A percentile compares a stretch with the other conserved stretches of the same genome.
Evolutionary conservation across 2,113 vertebrate genomes (phyloP).

Genomic region (Archilochus colubris): DNA sequence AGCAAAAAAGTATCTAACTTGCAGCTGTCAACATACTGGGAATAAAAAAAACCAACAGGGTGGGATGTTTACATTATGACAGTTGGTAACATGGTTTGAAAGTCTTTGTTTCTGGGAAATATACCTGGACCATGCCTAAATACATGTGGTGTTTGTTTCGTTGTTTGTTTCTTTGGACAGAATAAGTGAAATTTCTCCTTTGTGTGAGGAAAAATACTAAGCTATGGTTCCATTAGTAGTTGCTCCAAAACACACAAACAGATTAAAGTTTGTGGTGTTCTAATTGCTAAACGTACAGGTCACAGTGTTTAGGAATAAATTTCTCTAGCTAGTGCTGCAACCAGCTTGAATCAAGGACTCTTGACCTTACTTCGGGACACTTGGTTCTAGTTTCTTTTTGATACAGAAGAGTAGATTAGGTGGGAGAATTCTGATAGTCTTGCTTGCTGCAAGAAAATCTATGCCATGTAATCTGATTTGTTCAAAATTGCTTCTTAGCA

Average conservation of each 20-base stretch:
- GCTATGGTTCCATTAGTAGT: neutral
- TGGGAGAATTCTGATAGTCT: neutral
- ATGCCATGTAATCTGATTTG: slow-evolving; percentile 5
- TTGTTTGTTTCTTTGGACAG: neutral
- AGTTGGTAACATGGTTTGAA: neutral
- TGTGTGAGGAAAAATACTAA: neutral
- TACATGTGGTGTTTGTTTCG: neutral
- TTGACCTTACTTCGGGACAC: neutral
- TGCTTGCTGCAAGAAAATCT: slow-evolving; percentile 16
- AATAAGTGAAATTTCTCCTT: neutral
- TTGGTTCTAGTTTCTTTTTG: neutral
- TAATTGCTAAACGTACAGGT: neutral
- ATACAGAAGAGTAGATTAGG: neutral
- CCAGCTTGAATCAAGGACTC: neutral
- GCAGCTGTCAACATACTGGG: neutral
- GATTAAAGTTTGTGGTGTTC: neutral
- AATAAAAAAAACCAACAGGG: neutral
- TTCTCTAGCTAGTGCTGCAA: neutral
- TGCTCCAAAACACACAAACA: neutral
- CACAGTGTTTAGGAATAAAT: neutral
- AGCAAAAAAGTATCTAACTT: neutral
- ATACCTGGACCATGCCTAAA: neutral
- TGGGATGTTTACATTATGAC: neutral
- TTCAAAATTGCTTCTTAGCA: slow-evolving; percentile 33
- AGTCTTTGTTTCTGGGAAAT: neutral